Evolutionary conservation across 2,888 invertebrate genomes (phyloP), one percentile per base, ranked within the genome.

Genomic region (Caenorhabditis japonica): DNA sequence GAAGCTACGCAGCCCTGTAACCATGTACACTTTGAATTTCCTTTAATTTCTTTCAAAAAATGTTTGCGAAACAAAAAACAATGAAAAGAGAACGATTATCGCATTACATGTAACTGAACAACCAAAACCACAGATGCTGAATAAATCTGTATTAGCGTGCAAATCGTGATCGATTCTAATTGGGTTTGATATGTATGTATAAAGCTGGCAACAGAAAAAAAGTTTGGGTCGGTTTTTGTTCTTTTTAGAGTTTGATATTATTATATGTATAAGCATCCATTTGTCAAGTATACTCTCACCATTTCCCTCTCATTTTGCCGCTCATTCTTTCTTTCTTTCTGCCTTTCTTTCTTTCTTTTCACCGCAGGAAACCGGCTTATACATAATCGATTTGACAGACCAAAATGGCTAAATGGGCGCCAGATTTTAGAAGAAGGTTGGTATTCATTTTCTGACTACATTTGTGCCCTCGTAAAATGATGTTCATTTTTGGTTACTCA

Each of bases 361-460:
- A 38, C 23, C 59, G 15, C 34, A 52, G 33, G 52, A 59, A 68
- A 68, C 58, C 66, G 66, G 66, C 56, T 66, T 66, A 33, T 56
- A 51, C 66, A 66, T 66, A 66, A 66, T 66, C 66, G 66, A 66
- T 56, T 66, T 56, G 66, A 56, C 56, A 66, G 66, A 30, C 56
- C 51, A 43, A 66, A 66, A 66, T 56, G 56, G 36, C 56, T 66
- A 66, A 66, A 66, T 66, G 66, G 56, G 56, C 44, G 66, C 66
- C 51, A 66, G 66, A 56, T 64, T 64, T 64, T 36, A 64, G 64
- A 49, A n/a, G n/a, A n/a, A n/a, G n/a, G n/a, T 64, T 47, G 55
- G 55, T 55, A n/a, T 21, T 56, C 53, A 47, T 64, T 52, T 47
- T 13, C 47, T 47, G 62, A 64, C 62, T 64, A 25, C 47, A 47